Evolutionary conservation across 92 coral and sea anemone genomes (phyloP).

Genomic region (Phenganax stokvisi): DNA sequence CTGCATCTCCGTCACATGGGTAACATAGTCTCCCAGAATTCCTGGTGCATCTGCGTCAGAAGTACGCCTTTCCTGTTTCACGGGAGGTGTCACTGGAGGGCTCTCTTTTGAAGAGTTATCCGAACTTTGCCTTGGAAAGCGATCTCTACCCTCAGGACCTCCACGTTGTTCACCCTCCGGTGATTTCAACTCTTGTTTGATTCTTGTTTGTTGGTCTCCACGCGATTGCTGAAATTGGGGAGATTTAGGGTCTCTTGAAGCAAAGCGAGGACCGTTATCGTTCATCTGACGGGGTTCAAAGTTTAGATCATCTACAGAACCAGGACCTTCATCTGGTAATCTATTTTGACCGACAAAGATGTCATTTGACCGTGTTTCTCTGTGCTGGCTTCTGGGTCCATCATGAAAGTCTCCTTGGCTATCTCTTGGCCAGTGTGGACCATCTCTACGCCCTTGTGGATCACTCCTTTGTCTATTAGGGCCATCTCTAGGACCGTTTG

Average conservation of each 20-base stretch:
- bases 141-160: background rate
- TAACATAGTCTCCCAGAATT: conserved; percentile 28
- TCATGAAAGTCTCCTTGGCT: background rate
- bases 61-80: conserved; percentile 21
- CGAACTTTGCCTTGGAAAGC: background rate
- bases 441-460: background rate
- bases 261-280: conserved; percentile 19
- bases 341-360: background rate
- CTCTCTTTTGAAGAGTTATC: conserved; percentile 13
- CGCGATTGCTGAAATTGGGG: conserved; percentile 8
- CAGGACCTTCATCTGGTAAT: background rate
- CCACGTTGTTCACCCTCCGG: conserved; percentile 18
- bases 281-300: conserved; percentile 27
- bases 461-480: background rate
- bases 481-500: background rate
- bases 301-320: conserved; percentile 6
- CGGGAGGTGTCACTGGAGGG: conserved; percentile 18
- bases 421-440: background rate
- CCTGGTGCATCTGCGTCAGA: conserved; percentile 37
- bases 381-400: background rate
- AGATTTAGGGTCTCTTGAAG: conserved; percentile 38
- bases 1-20: conserved; percentile 22
- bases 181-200: background rate
- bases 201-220: background rate
- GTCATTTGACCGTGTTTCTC: background rate